Conservation (phyloP, 2,797 vertebrate genomes). For the Melopsittacus undulatus region DNA sequence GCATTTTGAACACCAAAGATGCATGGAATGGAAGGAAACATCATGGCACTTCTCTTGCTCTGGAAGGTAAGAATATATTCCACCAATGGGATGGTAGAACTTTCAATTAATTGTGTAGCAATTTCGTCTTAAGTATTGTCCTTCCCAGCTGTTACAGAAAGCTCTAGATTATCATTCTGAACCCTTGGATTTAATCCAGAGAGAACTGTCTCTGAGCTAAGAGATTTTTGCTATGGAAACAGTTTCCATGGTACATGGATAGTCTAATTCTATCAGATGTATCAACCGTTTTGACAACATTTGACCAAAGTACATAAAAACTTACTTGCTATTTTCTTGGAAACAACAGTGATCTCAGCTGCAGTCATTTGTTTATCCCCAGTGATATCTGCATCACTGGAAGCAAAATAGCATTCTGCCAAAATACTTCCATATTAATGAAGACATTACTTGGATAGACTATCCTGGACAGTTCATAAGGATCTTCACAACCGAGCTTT, state of each 20-base stretch:
- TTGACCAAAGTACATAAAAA: background rate
- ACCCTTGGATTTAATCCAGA: constrained; percentile 49
- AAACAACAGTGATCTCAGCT: background rate
- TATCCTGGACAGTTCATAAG: background rate
- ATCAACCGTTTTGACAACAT: constrained; percentile 14
- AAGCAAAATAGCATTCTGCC: background rate
- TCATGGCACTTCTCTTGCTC: background rate
- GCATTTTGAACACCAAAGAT: background rate
- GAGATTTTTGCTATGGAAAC: constrained; percentile 51
- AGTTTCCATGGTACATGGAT: constrained; percentile 24
- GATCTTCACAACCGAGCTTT: background rate
- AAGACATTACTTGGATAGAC: background rate
- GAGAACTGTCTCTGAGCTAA: background rate
- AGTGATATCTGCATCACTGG: background rate
- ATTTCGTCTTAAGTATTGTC: background rate
- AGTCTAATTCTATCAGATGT: background rate
- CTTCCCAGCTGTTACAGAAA: background rate
- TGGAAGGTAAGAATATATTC: background rate
- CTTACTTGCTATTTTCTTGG: background rate
- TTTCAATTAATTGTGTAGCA: background rate
- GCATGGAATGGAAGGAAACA: background rate
- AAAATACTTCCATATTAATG: background rate
- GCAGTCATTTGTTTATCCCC: background rate
- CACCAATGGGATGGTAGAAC: background rate
- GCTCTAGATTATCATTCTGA: constrained; percentile 7